Evolutionary conservation across 2,113 vertebrate species (phyloP), one percentile per base, ranked within the genome.

Genomic region (Seriola rivoliana): DNA sequence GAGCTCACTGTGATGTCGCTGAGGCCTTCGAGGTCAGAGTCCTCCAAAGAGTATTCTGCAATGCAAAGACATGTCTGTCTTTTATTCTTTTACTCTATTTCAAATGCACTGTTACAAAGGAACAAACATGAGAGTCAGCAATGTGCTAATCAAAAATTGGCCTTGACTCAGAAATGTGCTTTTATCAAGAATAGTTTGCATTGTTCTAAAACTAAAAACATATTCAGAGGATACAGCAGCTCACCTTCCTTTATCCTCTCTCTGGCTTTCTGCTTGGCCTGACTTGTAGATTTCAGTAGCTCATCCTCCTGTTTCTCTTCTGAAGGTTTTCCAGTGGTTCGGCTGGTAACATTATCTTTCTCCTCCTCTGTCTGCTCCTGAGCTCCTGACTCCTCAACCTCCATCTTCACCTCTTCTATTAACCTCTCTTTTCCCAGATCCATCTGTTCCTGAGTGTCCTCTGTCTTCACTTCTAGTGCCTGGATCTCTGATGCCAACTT

Each of bases 1-100:
- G 98, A 99, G 90, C 98, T 99, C 85, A 99, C 98, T 0, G 98
- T 99, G 93, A 99, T 98, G 94, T 99, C 98, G 40, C 97, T 99
- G 81, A 98, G 95, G 25, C 97, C 96, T 32, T 99, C 98, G 71
- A 97, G 86, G 84, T 99, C 98, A 0, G 98, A 99, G 91, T 99
- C 98, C 78, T 98, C 88, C 68, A 96, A 85, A 0, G 89, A 94
- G 89, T 95, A 94, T 92, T 98, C 97, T 98, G 91, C 17, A 73
- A 8, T 14, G 8, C 14, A 93, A 83, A 90, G 34, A 44, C 40
- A 21, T 23, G 75, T 21, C 36, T 7, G 13, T 25, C 4, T 16
- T 55, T 36, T n/a, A 14, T n/a, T 38, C 5, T 34, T 67, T n/a
- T n/a, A 9, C 4, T 25, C 23, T 14, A 8, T 50, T 63, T 6